phyloP scores from a whole-genome alignment of 2,888 invertebrate species.

The Megamerina dolium region DNA sequence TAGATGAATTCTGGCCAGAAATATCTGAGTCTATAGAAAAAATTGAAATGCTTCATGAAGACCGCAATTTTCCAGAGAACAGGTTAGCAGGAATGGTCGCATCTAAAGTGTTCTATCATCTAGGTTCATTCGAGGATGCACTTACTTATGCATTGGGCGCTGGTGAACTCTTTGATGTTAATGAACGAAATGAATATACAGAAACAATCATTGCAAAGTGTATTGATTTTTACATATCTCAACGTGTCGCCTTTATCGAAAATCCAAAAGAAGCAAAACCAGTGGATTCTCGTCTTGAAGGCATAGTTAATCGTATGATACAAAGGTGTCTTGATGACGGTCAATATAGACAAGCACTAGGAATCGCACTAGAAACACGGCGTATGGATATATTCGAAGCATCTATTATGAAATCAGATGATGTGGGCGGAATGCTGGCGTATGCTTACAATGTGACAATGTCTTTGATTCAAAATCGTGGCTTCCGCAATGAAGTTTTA shows the following conservation, averaged over 20 bases:
- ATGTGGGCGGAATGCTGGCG: conserved; percentile 80
- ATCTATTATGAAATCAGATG: conserved; percentile 87
- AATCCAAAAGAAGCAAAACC: conserved; percentile 60
- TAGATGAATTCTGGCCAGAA: conserved; percentile 98
- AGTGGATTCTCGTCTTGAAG: conserved; percentile 79
- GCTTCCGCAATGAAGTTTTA: conserved; percentile 86
- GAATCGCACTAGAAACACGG: conserved; percentile 90
- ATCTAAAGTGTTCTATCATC: conserved; percentile 96
- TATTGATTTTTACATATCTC: conserved; percentile 92
- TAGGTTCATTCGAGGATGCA: conserved; percentile 95
- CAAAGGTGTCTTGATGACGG: conserved; percentile 90
- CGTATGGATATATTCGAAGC: conserved; percentile 95
- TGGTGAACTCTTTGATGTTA: conserved; percentile 90
- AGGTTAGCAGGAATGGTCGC: conserved; percentile 94
- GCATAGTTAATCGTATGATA: conserved; percentile 96
- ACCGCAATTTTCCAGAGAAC: conserved; percentile 79
- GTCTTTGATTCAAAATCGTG: conserved; percentile 91
- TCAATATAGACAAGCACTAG: conserved; percentile 92
- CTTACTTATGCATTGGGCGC: conserved; percentile 96
- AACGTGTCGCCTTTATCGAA: conserved; percentile 68
- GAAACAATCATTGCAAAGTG: conserved; percentile 97
- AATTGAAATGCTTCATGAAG: conserved; percentile 95
- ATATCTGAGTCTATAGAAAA: conserved; percentile 96
- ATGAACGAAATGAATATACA: conserved; percentile 89
- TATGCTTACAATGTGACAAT: conserved; percentile 96